These are phyloP conservation scores for Atractosteus spatula DNA, from an alignment of 2,113 vertebrate genomes.

Conservation along the genomic window DNA sequence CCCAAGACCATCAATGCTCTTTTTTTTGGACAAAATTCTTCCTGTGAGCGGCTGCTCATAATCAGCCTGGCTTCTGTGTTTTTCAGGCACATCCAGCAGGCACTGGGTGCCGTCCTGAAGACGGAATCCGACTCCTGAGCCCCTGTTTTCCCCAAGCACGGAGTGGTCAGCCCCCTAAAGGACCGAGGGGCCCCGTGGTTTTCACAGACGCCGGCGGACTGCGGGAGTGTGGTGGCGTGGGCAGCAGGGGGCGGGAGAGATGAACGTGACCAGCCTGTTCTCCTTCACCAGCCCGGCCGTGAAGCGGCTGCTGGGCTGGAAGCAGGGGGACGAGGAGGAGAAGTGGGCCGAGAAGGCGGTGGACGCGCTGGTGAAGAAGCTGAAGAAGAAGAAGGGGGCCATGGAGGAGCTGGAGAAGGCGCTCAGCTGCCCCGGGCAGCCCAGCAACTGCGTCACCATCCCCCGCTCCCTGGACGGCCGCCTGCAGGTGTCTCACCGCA, in stretches of 20 bases:
- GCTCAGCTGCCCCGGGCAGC: slow-evolving; percentile 89
- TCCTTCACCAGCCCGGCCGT: slow-evolving; percentile 97
- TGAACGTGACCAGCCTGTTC: slow-evolving; percentile 97
- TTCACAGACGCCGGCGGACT: background rate
- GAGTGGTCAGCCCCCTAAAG: too few species aligned
- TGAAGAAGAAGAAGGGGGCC: slow-evolving; percentile 98
- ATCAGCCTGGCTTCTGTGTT: slow-evolving; percentile 24
- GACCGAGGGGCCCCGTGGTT: too few species aligned
- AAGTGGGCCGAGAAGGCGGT: slow-evolving; percentile 98
- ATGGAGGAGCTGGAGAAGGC: slow-evolving; percentile 96
- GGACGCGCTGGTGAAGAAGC: slow-evolving; percentile 91
- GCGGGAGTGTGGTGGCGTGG: slow-evolving; percentile 37
- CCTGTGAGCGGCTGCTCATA: background rate
- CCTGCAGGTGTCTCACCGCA: slow-evolving; percentile 92
- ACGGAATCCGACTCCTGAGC: slow-evolving; percentile 17
- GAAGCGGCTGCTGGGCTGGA: slow-evolving; percentile 93
- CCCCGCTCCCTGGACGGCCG: slow-evolving; percentile 90
- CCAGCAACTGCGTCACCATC: slow-evolving; percentile 94
- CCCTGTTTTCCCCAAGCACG: background rate
- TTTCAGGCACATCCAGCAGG: slow-evolving; percentile 22
- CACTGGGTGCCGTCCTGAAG: slow-evolving; percentile 12
- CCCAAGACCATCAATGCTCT: background rate
- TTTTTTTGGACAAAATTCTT: background rate
- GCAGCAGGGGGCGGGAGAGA: slow-evolving; percentile 33
- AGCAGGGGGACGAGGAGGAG: slow-evolving; percentile 95